phyloP scores from a whole-genome alignment of 1,140 invertebrate genomes.

The Cherax quadricarinatus region DNA sequence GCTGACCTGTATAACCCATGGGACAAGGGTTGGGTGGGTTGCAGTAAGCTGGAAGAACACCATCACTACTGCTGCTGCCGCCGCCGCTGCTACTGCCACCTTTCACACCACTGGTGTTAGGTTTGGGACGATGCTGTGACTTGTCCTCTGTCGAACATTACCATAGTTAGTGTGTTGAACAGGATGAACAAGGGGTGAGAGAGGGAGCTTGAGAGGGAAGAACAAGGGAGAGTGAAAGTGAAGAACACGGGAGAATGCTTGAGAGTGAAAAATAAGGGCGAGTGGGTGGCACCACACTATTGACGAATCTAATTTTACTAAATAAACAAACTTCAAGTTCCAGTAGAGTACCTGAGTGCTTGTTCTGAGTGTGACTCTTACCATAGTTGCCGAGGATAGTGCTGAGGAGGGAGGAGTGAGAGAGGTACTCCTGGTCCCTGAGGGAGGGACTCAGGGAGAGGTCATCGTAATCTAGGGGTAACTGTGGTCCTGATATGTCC shows the following conservation, averaged over 20 bases:
- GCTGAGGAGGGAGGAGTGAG: conserved; percentile 84
- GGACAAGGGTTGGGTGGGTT: conserved; percentile 99
- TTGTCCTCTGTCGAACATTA: conserved; percentile 12
- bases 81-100: conserved; percentile 15
- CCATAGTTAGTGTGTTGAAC: neutral
- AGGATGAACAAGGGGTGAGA: too few relatives aligned
- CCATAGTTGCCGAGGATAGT: conserved; percentile 59
- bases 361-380: neutral
- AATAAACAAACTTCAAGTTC: neutral
- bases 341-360: too few relatives aligned
- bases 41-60: conserved; percentile 96
- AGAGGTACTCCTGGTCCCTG: conserved; percentile 92
- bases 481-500: conserved; percentile 25
- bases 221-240: too few relatives aligned
- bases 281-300: too few relatives aligned
- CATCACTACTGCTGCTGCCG: conserved; percentile 81
- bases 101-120: neutral
- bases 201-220: too few relatives aligned
- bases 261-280: too few relatives aligned
- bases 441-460: conserved; percentile 78
- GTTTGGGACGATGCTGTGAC: conserved; percentile 21
- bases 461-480: conserved; percentile 81
- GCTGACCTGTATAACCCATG: conserved; percentile 79
- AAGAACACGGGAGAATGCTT: too few relatives aligned
- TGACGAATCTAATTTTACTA: neutral